These are phyloP conservation scores for Carlito syrichta DNA, from an alignment of 2,113 vertebrate genomes.

Conservation along the genomic window DNA sequence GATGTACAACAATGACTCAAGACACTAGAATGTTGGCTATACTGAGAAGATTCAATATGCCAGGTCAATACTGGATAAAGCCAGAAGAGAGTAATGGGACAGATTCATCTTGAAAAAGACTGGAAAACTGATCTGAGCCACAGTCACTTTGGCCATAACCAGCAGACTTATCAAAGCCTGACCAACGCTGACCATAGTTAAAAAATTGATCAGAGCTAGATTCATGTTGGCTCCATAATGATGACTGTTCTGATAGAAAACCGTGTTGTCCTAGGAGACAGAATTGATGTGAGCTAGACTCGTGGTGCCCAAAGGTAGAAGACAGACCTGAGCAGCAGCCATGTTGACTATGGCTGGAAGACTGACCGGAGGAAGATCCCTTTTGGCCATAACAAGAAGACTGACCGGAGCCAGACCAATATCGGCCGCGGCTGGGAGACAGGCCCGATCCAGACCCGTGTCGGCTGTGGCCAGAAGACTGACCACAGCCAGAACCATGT, in stretches of 20 bases:
- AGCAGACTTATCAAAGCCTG: neutral
- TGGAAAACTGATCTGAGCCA: neutral
- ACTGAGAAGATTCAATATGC: too few relatives aligned
- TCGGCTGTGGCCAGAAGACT: fast-evolving
- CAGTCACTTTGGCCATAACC: neutral
- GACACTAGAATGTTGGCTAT: neutral
- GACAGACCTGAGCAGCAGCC: neutral
- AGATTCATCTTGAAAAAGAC: neutral
- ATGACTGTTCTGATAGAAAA: neutral
- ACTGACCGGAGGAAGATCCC: neutral
- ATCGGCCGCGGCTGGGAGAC: fast-evolving
- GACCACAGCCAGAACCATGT: too few relatives aligned
- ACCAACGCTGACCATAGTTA: neutral
- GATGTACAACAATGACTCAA: too few relatives aligned
- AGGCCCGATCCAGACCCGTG: fast-evolving
- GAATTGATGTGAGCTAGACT: too few relatives aligned
- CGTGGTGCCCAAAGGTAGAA: too few relatives aligned
- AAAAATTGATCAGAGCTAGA: too few relatives aligned
- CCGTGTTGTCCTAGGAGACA: neutral
- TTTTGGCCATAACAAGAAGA: neutral
- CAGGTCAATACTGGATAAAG: neutral
- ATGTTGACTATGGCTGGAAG: too few relatives aligned
- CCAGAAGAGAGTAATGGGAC: neutral
- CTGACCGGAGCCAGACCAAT: neutral
- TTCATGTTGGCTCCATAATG: neutral